A percentile compares a stretch with the other conserved stretches of the same genome.
These are phyloP conservation scores for Ridgeia piscesae DNA, from an alignment of 1,140 invertebrate species.

Conservation along the genomic window DNA sequence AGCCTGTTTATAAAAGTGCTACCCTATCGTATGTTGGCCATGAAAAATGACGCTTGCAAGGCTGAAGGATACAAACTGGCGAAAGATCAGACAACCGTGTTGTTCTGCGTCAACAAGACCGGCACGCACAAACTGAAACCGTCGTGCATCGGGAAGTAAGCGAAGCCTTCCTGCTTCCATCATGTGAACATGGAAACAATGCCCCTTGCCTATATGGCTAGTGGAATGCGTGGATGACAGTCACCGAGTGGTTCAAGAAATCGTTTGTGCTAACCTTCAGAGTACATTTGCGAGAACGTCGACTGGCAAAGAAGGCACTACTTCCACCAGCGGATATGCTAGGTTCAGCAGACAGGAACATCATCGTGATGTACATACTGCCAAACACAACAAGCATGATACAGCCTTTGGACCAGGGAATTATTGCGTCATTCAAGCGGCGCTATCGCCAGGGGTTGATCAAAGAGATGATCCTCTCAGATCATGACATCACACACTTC, in stretches of 20 bases:
- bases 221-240: constrained; percentile 35
- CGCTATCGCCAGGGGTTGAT: no score
- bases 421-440: no score
- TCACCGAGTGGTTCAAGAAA: constrained; percentile 18
- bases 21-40: constrained; percentile 27
- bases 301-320: no score
- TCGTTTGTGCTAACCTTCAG: constrained; percentile 12
- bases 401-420: no score
- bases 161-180: constrained; percentile 33
- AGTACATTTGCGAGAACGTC: neutral
- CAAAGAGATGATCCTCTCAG: no score
- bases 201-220: constrained; percentile 28
- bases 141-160: constrained; percentile 30
- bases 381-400: no score
- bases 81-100: constrained; percentile 22
- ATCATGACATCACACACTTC: no score
- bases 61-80: no score
- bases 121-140: constrained; percentile 30
- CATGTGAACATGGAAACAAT: constrained; percentile 20
- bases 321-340: constrained; percentile 1
- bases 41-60: constrained; percentile 24
- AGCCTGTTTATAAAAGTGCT: constrained; percentile 27
- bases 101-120: constrained; percentile 24
- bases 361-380: neutral
- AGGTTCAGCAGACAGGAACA: neutral